These are phyloP conservation scores for Mimas tiliae DNA, from an alignment of 2,888 invertebrate species.

Conservation along the genomic window DNA sequence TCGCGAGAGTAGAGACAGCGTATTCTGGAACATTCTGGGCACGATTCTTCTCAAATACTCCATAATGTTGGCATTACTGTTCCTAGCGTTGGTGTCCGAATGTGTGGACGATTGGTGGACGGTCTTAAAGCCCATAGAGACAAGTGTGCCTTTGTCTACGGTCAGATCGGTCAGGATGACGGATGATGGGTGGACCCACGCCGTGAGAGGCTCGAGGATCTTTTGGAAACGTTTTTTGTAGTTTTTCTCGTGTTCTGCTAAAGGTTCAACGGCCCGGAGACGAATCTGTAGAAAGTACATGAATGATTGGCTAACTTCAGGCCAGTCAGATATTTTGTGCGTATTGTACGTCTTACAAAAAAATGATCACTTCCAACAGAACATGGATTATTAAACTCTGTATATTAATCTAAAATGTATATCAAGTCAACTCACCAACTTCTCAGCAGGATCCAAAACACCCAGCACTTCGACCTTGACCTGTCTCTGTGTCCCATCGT, in stretches of 20 bases:
- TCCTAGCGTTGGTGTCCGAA: constrained; percentile 74
- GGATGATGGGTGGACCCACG: constrained; percentile 92
- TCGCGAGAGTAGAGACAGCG: constrained; percentile 90
- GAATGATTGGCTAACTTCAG: too few species aligned
- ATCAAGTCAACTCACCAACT: constrained; percentile 73
- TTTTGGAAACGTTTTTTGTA: constrained; percentile 92
- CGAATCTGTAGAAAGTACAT: constrained; percentile 78
- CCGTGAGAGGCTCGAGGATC: constrained; percentile 90
- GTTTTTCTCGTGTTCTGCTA: constrained; percentile 90
- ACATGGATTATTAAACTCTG: not conserved
- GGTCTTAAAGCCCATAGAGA: constrained; percentile 91
- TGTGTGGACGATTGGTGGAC: constrained; percentile 87
- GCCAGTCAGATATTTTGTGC: too few species aligned
- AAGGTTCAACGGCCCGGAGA: constrained; percentile 92
- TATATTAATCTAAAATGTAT: not conserved
- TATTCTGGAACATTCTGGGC: constrained; percentile 96
- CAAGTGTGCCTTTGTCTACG: constrained; percentile 91
- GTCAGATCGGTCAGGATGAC: constrained; percentile 92
- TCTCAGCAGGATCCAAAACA: constrained; percentile 90
- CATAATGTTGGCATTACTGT: constrained; percentile 92
- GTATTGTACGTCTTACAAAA: too few species aligned
- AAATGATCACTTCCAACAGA: too few species aligned
- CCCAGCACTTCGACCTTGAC: constrained; percentile 95
- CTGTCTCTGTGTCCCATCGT: constrained; percentile 89
- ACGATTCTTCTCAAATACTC: constrained; percentile 93